Conservation (phyloP, 2,113 vertebrate species). For the Podocnemis expansa region DNA sequence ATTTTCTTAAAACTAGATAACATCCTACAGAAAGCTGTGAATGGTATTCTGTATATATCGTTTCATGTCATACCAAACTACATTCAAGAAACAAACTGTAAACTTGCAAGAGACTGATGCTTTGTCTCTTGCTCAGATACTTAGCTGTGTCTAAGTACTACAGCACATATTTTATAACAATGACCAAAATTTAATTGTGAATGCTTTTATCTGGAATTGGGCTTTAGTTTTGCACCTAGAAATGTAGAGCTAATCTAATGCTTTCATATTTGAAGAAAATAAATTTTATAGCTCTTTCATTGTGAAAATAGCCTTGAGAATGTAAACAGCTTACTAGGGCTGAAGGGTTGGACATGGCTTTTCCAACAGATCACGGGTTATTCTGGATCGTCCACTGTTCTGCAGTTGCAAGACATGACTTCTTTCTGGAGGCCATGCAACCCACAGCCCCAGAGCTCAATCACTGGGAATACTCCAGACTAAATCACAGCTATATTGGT, state of each 20-base stretch:
- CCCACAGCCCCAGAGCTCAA: background rate
- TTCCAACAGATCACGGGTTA: background rate
- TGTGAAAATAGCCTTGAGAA: slow-evolving; percentile 13
- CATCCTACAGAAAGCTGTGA: background rate
- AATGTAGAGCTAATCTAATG: slow-evolving; percentile 14
- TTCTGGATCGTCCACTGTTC: background rate
- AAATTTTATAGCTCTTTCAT: background rate
- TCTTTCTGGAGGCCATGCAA: background rate
- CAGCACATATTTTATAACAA: background rate
- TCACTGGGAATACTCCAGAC: background rate
- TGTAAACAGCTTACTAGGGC: background rate
- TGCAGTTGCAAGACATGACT: rapidly evolving
- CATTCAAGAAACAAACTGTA: background rate
- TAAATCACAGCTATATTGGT: background rate
- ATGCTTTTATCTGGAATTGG: slow-evolving; percentile 35
- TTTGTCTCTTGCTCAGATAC: slow-evolving; percentile 26
- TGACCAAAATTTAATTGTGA: background rate
- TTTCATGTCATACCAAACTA: background rate
- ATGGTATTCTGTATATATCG: background rate
- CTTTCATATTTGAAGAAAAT: slow-evolving; percentile 26
- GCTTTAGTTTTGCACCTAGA: slow-evolving; percentile 45
- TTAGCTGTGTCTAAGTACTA: background rate
- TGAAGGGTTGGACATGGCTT: background rate
- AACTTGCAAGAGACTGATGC: slow-evolving; percentile 28
- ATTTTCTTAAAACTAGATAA: slow-evolving; percentile 10